Percentiles rank a stretch among this genome's conserved stretches.
These are phyloP conservation scores for Deroptyus accipitrinus DNA, from an alignment of 2,113 vertebrate genomes.

Conservation along the genomic window DNA sequence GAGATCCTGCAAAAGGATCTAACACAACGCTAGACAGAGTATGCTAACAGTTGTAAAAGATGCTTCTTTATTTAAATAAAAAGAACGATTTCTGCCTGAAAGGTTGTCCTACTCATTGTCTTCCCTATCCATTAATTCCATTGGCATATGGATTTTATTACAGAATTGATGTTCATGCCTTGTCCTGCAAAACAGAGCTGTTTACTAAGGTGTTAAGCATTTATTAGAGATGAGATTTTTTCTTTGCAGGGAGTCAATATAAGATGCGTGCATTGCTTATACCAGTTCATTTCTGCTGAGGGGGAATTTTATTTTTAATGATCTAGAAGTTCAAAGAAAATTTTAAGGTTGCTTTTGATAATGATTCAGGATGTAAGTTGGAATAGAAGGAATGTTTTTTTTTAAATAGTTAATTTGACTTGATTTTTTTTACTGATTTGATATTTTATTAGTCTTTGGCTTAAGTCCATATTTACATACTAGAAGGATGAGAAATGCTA, in stretches of 20 bases:
- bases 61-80: not conserved
- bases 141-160: not conserved
- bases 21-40: not conserved
- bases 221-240: not conserved
- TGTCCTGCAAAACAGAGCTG: not conserved
- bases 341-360: not conserved
- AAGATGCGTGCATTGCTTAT: not conserved
- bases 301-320: not conserved
- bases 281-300: not conserved
- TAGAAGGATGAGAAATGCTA: not conserved
- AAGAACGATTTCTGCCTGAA: not conserved
- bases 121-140: not conserved
- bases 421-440: not conserved
- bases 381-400: not conserved
- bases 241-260: not conserved
- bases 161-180: not conserved
- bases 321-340: not conserved
- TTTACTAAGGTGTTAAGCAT: not conserved
- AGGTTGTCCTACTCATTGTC: not conserved
- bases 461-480: not conserved
- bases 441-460: not conserved
- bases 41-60: not conserved
- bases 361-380: not conserved
- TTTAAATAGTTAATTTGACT: not conserved
- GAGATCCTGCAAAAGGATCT: not conserved